These are phyloP conservation scores for Sciurus carolinensis DNA, from an alignment of 2,797 vertebrate species.

Conservation along the genomic window DNA sequence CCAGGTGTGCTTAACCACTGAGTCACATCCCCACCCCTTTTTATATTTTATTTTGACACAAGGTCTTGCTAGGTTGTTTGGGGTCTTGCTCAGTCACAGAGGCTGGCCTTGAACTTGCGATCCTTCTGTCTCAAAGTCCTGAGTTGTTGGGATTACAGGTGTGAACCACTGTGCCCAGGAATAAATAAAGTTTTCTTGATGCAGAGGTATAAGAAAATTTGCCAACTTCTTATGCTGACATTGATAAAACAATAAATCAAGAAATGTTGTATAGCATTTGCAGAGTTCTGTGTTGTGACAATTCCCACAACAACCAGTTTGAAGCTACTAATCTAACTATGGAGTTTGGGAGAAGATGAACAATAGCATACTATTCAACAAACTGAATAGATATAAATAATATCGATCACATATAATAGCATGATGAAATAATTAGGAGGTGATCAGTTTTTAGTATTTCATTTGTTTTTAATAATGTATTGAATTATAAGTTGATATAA, in stretches of 20 bases:
- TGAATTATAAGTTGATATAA: neutral
- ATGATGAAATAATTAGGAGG: neutral
- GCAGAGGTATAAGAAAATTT: neutral
- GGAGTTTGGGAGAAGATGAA: neutral
- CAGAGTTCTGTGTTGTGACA: neutral
- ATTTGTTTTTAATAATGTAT: neutral
- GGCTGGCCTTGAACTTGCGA: no score
- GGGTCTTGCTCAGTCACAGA: no score
- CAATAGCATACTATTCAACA: neutral
- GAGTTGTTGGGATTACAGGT: no score
- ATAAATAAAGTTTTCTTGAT: neutral
- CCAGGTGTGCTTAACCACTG: no score
- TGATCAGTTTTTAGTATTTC: neutral
- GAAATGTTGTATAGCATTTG: neutral
- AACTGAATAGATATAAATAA: neutral
- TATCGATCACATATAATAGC: neutral
- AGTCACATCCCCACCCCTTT: no score
- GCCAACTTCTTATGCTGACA: neutral
- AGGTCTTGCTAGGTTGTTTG: no score
- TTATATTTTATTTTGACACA: no score
- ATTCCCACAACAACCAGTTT: neutral
- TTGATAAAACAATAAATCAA: slow-evolving; percentile 14
- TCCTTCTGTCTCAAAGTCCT: no score
- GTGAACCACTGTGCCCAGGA: no score
- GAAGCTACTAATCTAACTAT: neutral